phyloP scores from a whole-genome alignment of 1,140 invertebrate genomes.

The Neodiprion lecontei region DNA sequence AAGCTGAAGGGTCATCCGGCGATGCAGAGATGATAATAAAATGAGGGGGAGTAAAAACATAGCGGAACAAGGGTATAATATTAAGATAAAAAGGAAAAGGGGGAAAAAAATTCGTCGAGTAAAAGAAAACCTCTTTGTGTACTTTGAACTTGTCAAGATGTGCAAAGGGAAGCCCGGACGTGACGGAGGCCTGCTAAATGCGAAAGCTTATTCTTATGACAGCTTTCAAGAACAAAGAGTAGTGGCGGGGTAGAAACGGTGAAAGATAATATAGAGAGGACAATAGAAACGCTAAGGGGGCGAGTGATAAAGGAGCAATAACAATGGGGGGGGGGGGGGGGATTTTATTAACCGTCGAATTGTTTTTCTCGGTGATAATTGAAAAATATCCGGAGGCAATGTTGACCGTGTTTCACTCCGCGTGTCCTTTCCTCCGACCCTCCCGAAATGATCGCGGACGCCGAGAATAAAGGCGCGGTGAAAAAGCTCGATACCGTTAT shows the following conservation, averaged over 20 bases:
- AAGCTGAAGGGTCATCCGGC: not conserved
- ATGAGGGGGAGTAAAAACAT: not conserved
- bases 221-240: conserved; percentile 6
- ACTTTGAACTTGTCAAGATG: conserved; percentile 1
- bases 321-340: not conserved
- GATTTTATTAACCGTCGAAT: conserved; percentile 6
- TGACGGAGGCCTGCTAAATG: conserved; percentile 7
- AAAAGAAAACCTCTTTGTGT: conserved; percentile 11
- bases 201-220: conserved; percentile 15
- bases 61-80: no score
- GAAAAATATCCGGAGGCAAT: no score
- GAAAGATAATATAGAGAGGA: not conserved
- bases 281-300: not conserved
- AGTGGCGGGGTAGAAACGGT: not conserved
- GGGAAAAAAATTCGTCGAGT: not conserved
- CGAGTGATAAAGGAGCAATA: not conserved
- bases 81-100: not conserved
- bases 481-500: not conserved
- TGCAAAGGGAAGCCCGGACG: not conserved
- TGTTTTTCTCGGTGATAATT: not conserved
- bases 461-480: no score
- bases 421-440: not conserved
- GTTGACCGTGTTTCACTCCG: not conserved
- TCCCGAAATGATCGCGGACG: no score
- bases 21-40: not conserved